Evolutionary conservation across 2,113 vertebrate species (phyloP), one percentile per base, ranked within the genome.

Genomic region (Petrocephalus microphthalmus): DNA sequence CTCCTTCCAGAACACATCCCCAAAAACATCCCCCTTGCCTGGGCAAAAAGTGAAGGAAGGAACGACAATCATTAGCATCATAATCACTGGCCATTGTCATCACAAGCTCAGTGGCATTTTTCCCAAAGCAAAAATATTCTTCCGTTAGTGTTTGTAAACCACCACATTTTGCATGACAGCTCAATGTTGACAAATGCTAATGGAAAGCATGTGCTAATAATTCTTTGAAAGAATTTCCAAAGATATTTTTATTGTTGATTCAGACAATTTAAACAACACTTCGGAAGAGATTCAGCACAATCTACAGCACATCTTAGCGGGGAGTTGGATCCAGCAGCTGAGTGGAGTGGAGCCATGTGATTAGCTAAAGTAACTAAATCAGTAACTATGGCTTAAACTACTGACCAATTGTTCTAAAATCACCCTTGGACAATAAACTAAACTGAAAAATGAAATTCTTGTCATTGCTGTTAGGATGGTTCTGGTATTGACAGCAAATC

Each of bases 1-100:
- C 93, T 99, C 98, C 90, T 98, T 99, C 98, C 98, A 99, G 95
- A 99, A 99, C 87, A 98, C 97, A 56, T 99, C 98, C 51, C 98
- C 98, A 91, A 99, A 99, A 54, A 99, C 98, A 0, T 99, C 98
- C 0, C 98, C 98, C 95, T 99, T 99, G 90, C 98, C 98, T 99
- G 92, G 52, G 54, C 29, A 53, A 45, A 52, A 60, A 85, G 51
- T 47, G 19, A 52, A 56, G 49, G 83, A 29, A 89, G 7, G 87
- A 47, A 29, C 20, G 19, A 84, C 13, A 87, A 86, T 20, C 20
- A 33, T 7, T 60, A 78, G 71, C 71, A 78, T 19, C 4, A 20
- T 85, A 37, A 22, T n/a, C 29, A 78, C 33, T 78, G 71, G 22
- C 10, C n/a, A 15, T 25, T 51, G 82, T 52, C 7, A 51, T 52